Base-by-base conservation (phyloP, 2,888 invertebrate species). In the Calliopum simillimum region DNA sequence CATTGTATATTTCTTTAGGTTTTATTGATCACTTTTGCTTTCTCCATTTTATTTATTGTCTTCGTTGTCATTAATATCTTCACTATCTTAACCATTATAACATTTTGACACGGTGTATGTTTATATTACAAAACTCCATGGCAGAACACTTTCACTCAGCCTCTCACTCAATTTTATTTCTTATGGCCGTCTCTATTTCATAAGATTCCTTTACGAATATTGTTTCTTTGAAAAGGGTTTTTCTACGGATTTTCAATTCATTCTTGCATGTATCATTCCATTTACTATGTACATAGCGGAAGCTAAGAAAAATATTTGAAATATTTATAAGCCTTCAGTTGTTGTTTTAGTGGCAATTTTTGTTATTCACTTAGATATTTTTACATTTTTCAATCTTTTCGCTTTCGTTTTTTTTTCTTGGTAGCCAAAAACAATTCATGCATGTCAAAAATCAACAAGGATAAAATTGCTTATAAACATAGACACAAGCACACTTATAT, bases 331-430 rank as follows among this genome's bases (percentile, higher is more conserved):
- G 46, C 62, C 21, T 4, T 16, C 21, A 65, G 41, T 41, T 53
- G n/a, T 51, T 51, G n/a, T 65, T 51, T 53, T 51, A 65, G 25
- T 51, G 16, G 61, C 56, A 21, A 16, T 67, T 69, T 53, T 59
- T 51, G 59, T 47, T 47, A 49, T 58, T 16, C 51, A 59, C 41
- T 43, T 33, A 43, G 14, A 11, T 16, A 4, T 33, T 11, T 69
- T 23, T 44, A 19, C 62, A 41, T 49, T 43, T 49, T 43, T 49
- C 64, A 16, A n/a, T 70, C 62, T 72, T 71, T 62, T 61, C 44
- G 61, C 66, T 74, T 69, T 73, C 77, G 71, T 79, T 73, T 73
- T 79, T 75, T 78, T 23, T 51, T 49, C 74, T 76, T 75, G 80
- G 79, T 79, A 76, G 79, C 79, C 80, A 79, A 21, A 11, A 61